Conservation (phyloP, 2,888 invertebrate species). For the Cancer borealis region DNA sequence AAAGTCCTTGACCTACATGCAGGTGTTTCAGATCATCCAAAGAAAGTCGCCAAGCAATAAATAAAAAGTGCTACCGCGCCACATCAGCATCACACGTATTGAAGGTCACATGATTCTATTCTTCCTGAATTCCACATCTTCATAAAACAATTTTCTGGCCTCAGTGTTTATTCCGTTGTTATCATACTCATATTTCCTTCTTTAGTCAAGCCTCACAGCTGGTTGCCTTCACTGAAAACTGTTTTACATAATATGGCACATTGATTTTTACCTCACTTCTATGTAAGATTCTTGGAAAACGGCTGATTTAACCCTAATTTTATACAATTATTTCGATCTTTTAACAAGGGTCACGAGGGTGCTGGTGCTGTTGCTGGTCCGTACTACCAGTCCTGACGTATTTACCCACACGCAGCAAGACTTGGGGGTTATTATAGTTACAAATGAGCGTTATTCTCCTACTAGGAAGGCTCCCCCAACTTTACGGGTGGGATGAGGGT, state of each 20-base stretch:
- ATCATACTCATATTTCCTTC: background rate
- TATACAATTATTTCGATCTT: background rate
- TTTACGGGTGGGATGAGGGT: background rate
- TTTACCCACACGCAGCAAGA: background rate
- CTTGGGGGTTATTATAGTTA: background rate
- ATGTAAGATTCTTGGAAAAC: background rate
- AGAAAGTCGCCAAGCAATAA: background rate
- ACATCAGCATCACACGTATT: background rate
- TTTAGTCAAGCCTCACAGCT: background rate
- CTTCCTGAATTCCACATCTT: background rate
- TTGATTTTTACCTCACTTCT: background rate
- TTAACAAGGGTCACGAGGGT: background rate
- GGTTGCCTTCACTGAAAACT: background rate
- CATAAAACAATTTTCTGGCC: background rate
- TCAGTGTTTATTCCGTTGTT: background rate
- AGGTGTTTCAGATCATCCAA: background rate
- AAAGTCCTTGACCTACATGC: background rate
- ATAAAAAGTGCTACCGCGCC: background rate
- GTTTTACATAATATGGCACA: background rate
- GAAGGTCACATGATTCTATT: background rate
- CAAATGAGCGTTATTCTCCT: background rate
- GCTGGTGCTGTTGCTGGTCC: background rate
- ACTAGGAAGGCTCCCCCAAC: background rate
- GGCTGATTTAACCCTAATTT: background rate
- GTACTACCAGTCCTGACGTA: background rate